A percentile compares a stretch with the other conserved stretches of the same genome.
Conservation (phyloP, 1,140 invertebrate genomes). For the Steinernema feltiae region DNA sequence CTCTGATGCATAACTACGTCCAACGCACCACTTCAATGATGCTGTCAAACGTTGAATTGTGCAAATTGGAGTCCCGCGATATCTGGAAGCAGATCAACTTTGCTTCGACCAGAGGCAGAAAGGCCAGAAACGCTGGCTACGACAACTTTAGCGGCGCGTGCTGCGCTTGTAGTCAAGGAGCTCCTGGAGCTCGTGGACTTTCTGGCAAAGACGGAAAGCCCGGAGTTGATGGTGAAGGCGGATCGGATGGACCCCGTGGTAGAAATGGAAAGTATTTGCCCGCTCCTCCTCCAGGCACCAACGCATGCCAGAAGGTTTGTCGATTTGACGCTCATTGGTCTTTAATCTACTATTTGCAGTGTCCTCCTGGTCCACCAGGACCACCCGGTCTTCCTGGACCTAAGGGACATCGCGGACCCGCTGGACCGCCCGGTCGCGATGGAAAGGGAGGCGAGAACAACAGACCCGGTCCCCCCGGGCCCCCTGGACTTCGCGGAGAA, state of each 20-base stretch:
- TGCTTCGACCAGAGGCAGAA: not conserved
- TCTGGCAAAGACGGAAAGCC: conserved; percentile 39
- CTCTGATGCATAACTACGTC: conserved; percentile 45
- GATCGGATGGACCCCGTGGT: conserved; percentile 31
- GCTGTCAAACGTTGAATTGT: conserved; percentile 47
- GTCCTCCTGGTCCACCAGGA: conserved; percentile 37
- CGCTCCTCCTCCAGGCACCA: conserved; percentile 46
- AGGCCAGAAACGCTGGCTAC: conserved; percentile 24
- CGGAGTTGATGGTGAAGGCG: conserved; percentile 38
- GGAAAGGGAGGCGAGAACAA: conserved; percentile 34
- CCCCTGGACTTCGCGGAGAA: conserved; percentile 38
- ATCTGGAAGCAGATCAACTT: conserved; percentile 53
- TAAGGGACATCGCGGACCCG: conserved; percentile 26
- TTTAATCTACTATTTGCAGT: conserved; percentile 31
- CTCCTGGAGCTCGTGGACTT: conserved; percentile 35
- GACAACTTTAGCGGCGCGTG: conserved; percentile 38
- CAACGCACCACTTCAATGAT: conserved; percentile 48
- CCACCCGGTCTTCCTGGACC: conserved; percentile 30
- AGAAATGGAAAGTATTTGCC: conserved; percentile 49
- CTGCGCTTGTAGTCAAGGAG: conserved; percentile 51
- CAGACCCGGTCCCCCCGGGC: conserved; percentile 33
- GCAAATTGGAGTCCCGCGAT: conserved; percentile 50
- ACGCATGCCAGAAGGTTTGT: conserved; percentile 51
- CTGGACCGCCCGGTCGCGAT: conserved; percentile 17
- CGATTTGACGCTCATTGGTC: not conserved